These are phyloP conservation scores for Amazona finschi DNA, from an alignment of 2,797 vertebrate species.

Conservation along the genomic window DNA sequence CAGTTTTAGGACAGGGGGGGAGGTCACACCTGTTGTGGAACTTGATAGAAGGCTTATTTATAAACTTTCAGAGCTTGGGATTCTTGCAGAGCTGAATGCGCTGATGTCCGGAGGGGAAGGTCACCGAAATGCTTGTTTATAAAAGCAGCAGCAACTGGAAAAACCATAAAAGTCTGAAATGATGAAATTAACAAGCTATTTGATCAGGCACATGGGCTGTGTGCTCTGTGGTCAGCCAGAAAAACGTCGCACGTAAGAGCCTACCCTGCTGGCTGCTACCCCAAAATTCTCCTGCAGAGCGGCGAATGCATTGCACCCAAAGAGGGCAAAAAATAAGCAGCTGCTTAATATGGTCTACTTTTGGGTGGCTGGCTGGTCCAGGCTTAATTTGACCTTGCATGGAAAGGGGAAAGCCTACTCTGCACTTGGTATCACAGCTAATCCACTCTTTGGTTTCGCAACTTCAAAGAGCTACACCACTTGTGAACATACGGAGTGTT, in stretches of 20 bases:
- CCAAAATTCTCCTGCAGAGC: constrained; percentile 53
- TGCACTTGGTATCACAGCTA: constrained; percentile 44
- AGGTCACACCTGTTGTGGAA: constrained; percentile 99
- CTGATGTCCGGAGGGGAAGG: constrained; percentile 88
- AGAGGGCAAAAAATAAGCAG: constrained; percentile 59
- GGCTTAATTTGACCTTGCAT: constrained; percentile 72
- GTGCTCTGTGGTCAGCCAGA: constrained; percentile 65
- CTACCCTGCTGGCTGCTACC: constrained; percentile 50
- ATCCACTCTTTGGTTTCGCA: constrained; percentile 59
- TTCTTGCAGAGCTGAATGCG: constrained; percentile 97
- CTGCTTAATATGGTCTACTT: constrained; percentile 56
- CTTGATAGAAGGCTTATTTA: constrained; percentile 99
- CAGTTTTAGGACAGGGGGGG: constrained; percentile 98
- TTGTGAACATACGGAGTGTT: constrained; percentile 37
- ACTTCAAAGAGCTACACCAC: constrained; percentile 62
- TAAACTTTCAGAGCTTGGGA: constrained; percentile 99
- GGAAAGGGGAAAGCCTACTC: constrained; percentile 63
- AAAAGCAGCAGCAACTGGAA: constrained; percentile 93
- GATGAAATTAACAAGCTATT: constrained; percentile 90
- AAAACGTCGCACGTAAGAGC: constrained; percentile 64
- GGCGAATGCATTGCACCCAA: background rate
- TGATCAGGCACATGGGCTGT: constrained; percentile 74
- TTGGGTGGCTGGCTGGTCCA: constrained; percentile 48
- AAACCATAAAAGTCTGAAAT: constrained; percentile 92
- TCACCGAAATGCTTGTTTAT: constrained; percentile 94